Percentiles rank a stretch among this genome's conserved stretches.
phyloP scores from a whole-genome alignment of 2,797 vertebrate species.

The Martes flavigula region DNA sequence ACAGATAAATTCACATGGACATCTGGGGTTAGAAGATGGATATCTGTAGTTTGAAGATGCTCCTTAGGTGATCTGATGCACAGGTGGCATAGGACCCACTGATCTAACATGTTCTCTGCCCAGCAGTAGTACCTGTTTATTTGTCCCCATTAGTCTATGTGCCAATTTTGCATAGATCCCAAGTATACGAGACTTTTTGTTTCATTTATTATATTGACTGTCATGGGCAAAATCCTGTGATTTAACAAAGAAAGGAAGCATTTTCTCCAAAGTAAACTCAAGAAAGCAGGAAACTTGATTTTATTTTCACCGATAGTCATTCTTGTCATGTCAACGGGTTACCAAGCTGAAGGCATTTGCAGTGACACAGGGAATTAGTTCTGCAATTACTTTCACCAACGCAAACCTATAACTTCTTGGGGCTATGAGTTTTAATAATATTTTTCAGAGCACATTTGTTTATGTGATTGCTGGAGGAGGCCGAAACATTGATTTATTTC shows the following conservation, averaged over 20 bases:
- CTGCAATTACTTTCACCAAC: constrained; percentile 60
- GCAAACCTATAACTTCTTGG: constrained; percentile 50
- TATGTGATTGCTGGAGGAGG: neutral
- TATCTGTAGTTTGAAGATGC: neutral
- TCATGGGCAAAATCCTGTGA: neutral
- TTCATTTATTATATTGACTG: neutral
- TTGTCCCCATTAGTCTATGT: neutral
- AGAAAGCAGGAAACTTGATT: constrained; percentile 34
- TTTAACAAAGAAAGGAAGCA: constrained; percentile 44
- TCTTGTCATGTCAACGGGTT: constrained; percentile 27
- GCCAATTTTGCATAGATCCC: neutral
- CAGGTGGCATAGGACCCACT: neutral
- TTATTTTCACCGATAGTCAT: constrained; percentile 47
- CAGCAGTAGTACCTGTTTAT: neutral
- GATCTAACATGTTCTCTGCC: neutral
- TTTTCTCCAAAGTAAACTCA: constrained; percentile 29
- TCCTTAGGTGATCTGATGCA: neutral
- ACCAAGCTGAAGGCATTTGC: constrained; percentile 8
- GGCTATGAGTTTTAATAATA: constrained; percentile 60
- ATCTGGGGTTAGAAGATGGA: neutral
- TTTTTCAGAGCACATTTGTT: constrained; percentile 59
- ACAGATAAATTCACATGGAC: neutral
- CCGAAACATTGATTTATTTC: constrained; percentile 34
- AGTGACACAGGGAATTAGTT: constrained; percentile 35
- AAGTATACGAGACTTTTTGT: neutral